Conservation (phyloP, 2,888 invertebrate genomes). For the Brachyopa scutellaris region DNA sequence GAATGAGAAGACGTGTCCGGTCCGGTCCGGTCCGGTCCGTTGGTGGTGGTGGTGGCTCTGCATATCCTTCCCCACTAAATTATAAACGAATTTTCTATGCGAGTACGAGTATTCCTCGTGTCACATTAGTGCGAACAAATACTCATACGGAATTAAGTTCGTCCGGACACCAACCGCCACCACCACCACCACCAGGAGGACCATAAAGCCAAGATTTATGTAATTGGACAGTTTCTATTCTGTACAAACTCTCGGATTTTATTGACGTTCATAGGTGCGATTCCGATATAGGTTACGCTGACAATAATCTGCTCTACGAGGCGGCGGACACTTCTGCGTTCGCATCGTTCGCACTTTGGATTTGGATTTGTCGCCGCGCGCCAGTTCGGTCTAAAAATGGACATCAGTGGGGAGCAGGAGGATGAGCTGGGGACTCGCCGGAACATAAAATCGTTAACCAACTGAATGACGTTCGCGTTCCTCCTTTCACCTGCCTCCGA, state of each 20-base stretch:
- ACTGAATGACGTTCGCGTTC: constrained; percentile 33
- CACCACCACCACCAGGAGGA: constrained; percentile 11
- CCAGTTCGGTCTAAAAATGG: constrained; percentile 42
- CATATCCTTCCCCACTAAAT: constrained; percentile 66
- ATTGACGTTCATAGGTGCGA: constrained; percentile 65
- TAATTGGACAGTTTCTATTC: constrained; percentile 73
- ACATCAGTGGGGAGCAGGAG: constrained; percentile 33
- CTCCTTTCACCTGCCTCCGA: background rate
- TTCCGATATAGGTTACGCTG: constrained; percentile 71
- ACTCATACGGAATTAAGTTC: constrained; percentile 34
- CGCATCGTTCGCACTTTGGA: constrained; percentile 62
- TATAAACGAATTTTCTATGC: constrained; percentile 62
- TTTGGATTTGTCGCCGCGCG: constrained; percentile 30
- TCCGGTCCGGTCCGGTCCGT: background rate
- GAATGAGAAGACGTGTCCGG: constrained; percentile 1
- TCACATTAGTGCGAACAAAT: constrained; percentile 63
- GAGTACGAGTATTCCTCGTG: constrained; percentile 48
- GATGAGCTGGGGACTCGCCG: constrained; percentile 29
- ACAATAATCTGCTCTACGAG: constrained; percentile 70
- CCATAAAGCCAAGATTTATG: constrained; percentile 68
- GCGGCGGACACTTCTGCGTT: constrained; percentile 55
- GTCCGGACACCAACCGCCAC: constrained; percentile 14
- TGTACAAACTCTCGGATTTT: constrained; percentile 68
- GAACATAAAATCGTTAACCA: constrained; percentile 67
- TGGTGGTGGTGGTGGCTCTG: constrained; percentile 28